Evolutionary conservation across 2,888 invertebrate genomes (phyloP).

Genomic region (Pyrgus malvae): DNA sequence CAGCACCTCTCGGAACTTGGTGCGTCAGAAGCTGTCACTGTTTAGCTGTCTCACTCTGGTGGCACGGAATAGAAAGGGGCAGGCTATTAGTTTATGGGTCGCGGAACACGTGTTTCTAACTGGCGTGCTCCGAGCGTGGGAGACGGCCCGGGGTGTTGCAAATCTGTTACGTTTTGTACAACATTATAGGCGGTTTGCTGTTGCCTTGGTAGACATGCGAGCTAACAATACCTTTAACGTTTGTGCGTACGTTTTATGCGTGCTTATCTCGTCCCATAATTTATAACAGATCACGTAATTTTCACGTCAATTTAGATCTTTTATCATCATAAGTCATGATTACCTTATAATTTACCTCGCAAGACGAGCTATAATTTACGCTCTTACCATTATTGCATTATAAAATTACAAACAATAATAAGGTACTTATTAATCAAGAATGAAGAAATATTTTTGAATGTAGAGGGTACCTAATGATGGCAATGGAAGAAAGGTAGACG

Average conservation of each 20-base stretch:
- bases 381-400: too few relatives aligned
- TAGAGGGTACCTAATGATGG: too few relatives aligned
- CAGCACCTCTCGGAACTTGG: conserved; percentile 10
- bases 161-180: conserved; percentile 31
- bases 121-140: conserved; percentile 30
- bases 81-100: conserved; percentile 25
- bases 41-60: conserved; percentile 16
- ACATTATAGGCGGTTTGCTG: conserved; percentile 20
- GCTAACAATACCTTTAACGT: conserved; percentile 15
- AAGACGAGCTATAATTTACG: too few relatives aligned
- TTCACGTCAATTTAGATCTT: too few relatives aligned
- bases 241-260: conserved; percentile 2
- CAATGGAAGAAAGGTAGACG: too few relatives aligned
- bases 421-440: too few relatives aligned
- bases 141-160: conserved; percentile 31
- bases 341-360: too few relatives aligned
- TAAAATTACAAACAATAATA: too few relatives aligned
- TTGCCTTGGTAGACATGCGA: conserved; percentile 23
- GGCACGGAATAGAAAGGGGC: conserved; percentile 16
- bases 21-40: conserved; percentile 21
- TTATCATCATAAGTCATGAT: too few relatives aligned
- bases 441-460: too few relatives aligned
- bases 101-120: conserved; percentile 24
- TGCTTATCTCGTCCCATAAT: not conserved
- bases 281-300: too few relatives aligned